These are phyloP conservation scores for Leptosomus discolor DNA, from an alignment of 2,113 vertebrate genomes.

Conservation along the genomic window DNA sequence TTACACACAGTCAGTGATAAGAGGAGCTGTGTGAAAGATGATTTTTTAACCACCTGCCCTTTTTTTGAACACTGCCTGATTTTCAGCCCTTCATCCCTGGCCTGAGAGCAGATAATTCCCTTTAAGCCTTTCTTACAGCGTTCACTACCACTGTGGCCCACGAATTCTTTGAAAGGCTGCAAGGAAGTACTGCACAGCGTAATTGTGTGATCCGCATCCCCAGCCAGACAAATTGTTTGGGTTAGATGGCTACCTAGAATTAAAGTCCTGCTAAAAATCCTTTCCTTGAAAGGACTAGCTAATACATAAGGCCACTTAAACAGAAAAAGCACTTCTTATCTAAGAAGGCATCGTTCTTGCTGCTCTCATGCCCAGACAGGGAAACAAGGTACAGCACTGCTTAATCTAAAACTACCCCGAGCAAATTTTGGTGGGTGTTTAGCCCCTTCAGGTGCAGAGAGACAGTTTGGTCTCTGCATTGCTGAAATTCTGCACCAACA, in stretches of 20 bases:
- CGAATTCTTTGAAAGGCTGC: not conserved
- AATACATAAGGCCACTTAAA: not conserved
- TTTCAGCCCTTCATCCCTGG: not conserved
- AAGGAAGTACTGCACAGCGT: not conserved
- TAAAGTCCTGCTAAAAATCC: not conserved
- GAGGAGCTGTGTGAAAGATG: not conserved
- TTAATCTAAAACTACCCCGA: not conserved
- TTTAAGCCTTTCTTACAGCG: not conserved
- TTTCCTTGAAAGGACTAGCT: not conserved
- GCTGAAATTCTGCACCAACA: not conserved
- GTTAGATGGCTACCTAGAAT: not conserved
- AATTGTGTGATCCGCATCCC: not conserved
- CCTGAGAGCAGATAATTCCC: not conserved
- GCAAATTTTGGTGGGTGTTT: not conserved
- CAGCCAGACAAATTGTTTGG: not conserved
- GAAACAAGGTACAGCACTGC: fast-evolving
- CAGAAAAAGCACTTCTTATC: not conserved
- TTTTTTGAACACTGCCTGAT: not conserved
- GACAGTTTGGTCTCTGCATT: not conserved
- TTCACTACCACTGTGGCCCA: not conserved
- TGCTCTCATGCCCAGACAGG: not conserved
- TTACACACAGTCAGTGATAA: not conserved
- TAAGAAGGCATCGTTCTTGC: not conserved
- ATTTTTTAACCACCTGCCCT: not conserved
- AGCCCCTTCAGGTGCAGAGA: not conserved